phyloP scores from a whole-genome alignment of 2,888 invertebrate species.

The Dyspetes luteomarginatus region DNA sequence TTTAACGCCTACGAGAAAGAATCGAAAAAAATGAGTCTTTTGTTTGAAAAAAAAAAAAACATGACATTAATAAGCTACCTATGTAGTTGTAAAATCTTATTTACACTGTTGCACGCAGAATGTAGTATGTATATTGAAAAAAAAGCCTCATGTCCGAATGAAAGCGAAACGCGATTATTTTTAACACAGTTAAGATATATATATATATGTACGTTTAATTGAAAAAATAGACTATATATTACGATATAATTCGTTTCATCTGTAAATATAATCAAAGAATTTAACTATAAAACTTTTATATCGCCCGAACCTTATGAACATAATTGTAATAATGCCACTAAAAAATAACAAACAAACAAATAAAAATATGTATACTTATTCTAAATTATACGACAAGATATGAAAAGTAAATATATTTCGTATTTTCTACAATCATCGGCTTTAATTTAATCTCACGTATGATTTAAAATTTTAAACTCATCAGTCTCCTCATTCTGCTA shows the following conservation, averaged over 20 bases:
- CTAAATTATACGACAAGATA: slow-evolving; percentile 81
- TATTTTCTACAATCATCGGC: slow-evolving; percentile 77
- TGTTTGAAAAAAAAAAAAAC: slow-evolving; percentile 62
- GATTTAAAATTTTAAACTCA: neutral
- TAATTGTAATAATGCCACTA: slow-evolving; percentile 67
- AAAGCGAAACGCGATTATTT: slow-evolving; percentile 68
- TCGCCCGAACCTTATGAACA: slow-evolving; percentile 71
- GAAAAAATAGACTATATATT: slow-evolving; percentile 53
- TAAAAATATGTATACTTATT: slow-evolving; percentile 79
- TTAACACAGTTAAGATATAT: slow-evolving; percentile 59
- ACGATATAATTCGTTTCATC: slow-evolving; percentile 51
- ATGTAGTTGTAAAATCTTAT: slow-evolving; percentile 29
- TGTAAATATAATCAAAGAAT: slow-evolving; percentile 59
- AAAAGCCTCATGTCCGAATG: slow-evolving; percentile 68
- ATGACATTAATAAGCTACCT: slow-evolving; percentile 58
- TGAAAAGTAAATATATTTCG: slow-evolving; percentile 81
- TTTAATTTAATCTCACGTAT: slow-evolving; percentile 3
- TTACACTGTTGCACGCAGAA: slow-evolving; percentile 62
- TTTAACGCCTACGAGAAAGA: neutral
- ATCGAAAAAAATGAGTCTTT: slow-evolving; percentile 55
- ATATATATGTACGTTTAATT: slow-evolving; percentile 56
- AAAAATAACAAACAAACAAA: slow-evolving; percentile 17
- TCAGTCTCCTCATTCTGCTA: neutral
- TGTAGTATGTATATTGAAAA: slow-evolving; percentile 49
- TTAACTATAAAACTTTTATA: slow-evolving; percentile 74